Conservation (phyloP, 2,888 invertebrate species). For the Plutella xylostella region DNA sequence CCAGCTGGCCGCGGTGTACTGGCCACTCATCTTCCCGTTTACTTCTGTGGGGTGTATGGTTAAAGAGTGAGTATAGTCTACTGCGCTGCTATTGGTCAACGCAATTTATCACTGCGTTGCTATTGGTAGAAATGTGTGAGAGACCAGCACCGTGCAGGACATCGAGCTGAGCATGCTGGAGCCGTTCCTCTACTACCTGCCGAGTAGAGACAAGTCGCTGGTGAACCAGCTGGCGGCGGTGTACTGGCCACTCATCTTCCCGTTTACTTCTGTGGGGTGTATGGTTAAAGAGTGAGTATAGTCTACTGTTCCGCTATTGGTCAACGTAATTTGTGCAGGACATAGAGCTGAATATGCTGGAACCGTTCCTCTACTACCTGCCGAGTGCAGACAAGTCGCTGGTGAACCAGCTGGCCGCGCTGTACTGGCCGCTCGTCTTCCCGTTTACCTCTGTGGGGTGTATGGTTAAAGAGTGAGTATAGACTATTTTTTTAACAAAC, state of each 20-base stretch:
- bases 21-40: slow-evolving; percentile 47
- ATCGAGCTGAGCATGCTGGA: slow-evolving; percentile 77
- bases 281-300: slow-evolving; percentile 59
- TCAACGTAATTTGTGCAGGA: no score
- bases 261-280: slow-evolving; percentile 30
- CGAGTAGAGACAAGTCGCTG: slow-evolving; percentile 66
- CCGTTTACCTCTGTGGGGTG: slow-evolving; percentile 30
- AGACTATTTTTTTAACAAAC: no score
- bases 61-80: slow-evolving; percentile 56
- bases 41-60: slow-evolving; percentile 32
- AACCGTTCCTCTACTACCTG: slow-evolving; percentile 77
- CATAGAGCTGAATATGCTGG: slow-evolving; percentile 75
- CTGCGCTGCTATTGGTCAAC: no score
- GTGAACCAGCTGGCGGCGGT: slow-evolving; percentile 67
- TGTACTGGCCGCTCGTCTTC: slow-evolving; percentile 63
- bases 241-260: slow-evolving; percentile 60
- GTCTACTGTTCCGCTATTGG: no score
- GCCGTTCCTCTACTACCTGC: slow-evolving; percentile 77
- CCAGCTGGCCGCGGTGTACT: slow-evolving; percentile 70
- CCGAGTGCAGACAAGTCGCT: slow-evolving; percentile 70
- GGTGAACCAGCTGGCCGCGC: slow-evolving; percentile 64
- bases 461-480: slow-evolving; percentile 57
- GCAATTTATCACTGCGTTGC: no score
- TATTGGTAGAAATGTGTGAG: no score
- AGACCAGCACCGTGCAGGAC: slow-evolving; percentile 83